Percentiles rank a stretch among this genome's conserved stretches.
Evolutionary conservation across 2,888 invertebrate species (phyloP).

Genomic region (Malthinus flaveolus): DNA sequence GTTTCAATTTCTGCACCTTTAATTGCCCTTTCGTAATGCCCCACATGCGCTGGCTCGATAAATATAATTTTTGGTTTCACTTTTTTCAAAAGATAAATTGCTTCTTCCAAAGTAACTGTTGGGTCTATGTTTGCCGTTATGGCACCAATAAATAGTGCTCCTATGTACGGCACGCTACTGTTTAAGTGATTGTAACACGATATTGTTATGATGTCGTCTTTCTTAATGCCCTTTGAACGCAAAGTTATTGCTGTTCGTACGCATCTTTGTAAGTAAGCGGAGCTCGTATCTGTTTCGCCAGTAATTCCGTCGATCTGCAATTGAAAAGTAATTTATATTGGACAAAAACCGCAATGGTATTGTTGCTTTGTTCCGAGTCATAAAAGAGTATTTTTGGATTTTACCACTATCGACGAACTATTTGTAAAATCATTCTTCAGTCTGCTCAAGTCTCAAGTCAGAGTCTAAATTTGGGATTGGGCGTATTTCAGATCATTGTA

Average conservation of each 20-base stretch:
- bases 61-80: constrained; percentile 40
- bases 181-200: constrained; percentile 57
- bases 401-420: no score
- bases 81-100: constrained; percentile 34
- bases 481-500: no score
- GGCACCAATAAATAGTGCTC: constrained; percentile 55
- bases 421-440: no score
- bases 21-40: constrained; percentile 29
- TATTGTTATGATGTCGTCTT: constrained; percentile 55
- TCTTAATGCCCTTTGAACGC: constrained; percentile 46
- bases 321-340: neutral
- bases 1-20: constrained; percentile 34
- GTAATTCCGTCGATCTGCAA: constrained; percentile 19
- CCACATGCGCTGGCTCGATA: constrained; percentile 32
- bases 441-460: no score
- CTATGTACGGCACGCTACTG: constrained; percentile 54
- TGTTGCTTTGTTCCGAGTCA: no score
- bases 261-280: constrained; percentile 36
- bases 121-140: constrained; percentile 42
- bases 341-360: neutral
- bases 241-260: constrained; percentile 12
- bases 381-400: no score
- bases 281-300: constrained; percentile 46
- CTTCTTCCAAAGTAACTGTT: constrained; percentile 35
- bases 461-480: no score